Evolutionary conservation across 1,140 invertebrate genomes (phyloP).

Genomic region (Lordiphosa clarofinis): DNA sequence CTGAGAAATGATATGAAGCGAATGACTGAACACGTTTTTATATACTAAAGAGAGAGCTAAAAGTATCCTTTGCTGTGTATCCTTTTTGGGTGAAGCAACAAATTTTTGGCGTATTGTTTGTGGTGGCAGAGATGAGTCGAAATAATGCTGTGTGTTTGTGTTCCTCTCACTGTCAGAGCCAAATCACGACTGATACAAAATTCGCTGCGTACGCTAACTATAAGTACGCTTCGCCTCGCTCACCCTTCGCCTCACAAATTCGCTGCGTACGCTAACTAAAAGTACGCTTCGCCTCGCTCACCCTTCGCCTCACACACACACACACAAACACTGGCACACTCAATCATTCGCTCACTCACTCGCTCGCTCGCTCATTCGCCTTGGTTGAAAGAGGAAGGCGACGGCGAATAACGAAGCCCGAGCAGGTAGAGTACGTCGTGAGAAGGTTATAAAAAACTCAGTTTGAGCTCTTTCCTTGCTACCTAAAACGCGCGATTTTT

Average conservation of each 20-base stretch:
- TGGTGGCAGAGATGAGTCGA: not conserved
- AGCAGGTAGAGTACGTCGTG: constrained; percentile 40
- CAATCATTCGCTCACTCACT: constrained; percentile 54
- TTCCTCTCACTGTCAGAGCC: constrained; percentile 71
- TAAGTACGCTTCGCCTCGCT: constrained; percentile 68
- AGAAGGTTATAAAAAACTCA: constrained; percentile 34
- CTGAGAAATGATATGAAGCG: constrained; percentile 50
- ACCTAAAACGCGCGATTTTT: constrained; percentile 48
- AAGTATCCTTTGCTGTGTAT: constrained; percentile 49
- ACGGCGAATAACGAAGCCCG: constrained; percentile 46
- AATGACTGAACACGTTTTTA: constrained; percentile 55
- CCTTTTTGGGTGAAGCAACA: constrained; percentile 55
- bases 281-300: constrained; percentile 66
- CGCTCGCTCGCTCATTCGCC: constrained; percentile 18
- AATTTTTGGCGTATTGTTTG: constrained; percentile 35
- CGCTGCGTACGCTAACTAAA: constrained; percentile 76
- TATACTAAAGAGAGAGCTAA: constrained; percentile 18
- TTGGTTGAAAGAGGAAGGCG: constrained; percentile 28
- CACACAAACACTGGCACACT: constrained; percentile 10
- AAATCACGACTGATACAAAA: constrained; percentile 79
- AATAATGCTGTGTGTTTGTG: constrained; percentile 19
- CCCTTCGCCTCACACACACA: constrained; percentile 35
- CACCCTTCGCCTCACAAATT: constrained; percentile 60
- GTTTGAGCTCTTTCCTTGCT: constrained; percentile 39
- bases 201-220: constrained; percentile 75